Evolutionary conservation across 2,113 vertebrate genomes (phyloP).

Genomic region (Dendrocopos noguchii): DNA sequence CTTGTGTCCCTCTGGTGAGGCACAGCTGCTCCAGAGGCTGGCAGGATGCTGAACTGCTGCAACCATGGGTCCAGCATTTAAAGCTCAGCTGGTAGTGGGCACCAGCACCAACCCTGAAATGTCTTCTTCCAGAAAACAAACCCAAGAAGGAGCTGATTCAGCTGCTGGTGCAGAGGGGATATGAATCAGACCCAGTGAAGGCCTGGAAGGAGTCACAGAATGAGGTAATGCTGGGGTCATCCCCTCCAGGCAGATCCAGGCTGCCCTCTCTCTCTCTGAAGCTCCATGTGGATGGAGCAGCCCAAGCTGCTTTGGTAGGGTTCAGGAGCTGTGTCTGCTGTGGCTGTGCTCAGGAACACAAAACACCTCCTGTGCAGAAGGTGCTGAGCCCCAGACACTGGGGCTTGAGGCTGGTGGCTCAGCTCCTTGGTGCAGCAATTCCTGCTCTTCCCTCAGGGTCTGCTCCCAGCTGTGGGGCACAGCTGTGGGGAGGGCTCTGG

Average conservation of each 20-base stretch:
- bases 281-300: background rate
- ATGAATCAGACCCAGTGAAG: slow-evolving; percentile 95
- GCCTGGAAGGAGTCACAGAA: slow-evolving; percentile 92
- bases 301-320: background rate
- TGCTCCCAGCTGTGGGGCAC: background rate
- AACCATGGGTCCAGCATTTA: background rate
- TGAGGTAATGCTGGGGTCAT: slow-evolving; percentile 79
- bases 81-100: background rate
- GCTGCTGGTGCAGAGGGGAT: slow-evolving; percentile 91
- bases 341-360: background rate
- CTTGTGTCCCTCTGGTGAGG: background rate
- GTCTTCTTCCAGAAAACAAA: slow-evolving; percentile 89
- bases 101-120: background rate
- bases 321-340: rapidly evolving
- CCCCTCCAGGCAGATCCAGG: background rate
- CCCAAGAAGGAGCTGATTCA: slow-evolving; percentile 95
- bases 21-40: background rate
- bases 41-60: background rate
- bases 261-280: background rate
- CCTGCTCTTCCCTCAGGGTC: background rate
- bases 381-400: background rate
- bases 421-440: background rate
- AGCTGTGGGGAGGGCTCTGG: background rate
- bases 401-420: background rate
- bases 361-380: background rate